These are phyloP conservation scores for Machimus rusticus DNA, from an alignment of 2,888 invertebrate species.

Conservation along the genomic window DNA sequence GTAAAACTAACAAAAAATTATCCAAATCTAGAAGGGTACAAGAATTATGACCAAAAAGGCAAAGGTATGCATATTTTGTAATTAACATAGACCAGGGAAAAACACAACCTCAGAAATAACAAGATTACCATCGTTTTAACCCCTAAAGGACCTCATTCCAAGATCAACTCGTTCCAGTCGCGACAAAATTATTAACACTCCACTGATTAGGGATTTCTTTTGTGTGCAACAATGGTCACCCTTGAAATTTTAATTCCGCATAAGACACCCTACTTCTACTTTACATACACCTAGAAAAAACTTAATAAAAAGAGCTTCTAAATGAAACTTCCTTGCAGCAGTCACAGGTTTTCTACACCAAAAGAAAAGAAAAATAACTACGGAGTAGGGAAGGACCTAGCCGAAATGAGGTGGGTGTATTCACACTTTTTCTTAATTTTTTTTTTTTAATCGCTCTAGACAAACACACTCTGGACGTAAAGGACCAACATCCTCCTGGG, in stretches of 20 bases:
- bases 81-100: slow-evolving; percentile 13
- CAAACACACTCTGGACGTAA: not conserved
- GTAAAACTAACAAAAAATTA: not conserved
- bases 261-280: not conserved
- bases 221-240: slow-evolving; percentile 44
- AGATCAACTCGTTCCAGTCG: slow-evolving; percentile 47
- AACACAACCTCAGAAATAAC: slow-evolving; percentile 56
- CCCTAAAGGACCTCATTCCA: not conserved
- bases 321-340: not conserved
- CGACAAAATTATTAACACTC: slow-evolving; percentile 62
- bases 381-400: not conserved
- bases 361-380: not conserved
- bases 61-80: slow-evolving; percentile 33
- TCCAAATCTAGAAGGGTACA: not conserved
- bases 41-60: not conserved
- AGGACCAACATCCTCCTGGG: not conserved
- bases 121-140: slow-evolving; percentile 55
- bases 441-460: not conserved
- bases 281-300: not conserved
- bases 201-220: slow-evolving; percentile 62
- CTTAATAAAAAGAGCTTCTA: not conserved
- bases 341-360: not conserved
- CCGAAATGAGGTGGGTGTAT: not conserved
- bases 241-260: not conserved
- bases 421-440: not conserved